Evolutionary conservation across 2,888 invertebrate genomes (phyloP), one percentile per base, ranked within the genome.

Genomic region (Trachelus iudaicus): DNA sequence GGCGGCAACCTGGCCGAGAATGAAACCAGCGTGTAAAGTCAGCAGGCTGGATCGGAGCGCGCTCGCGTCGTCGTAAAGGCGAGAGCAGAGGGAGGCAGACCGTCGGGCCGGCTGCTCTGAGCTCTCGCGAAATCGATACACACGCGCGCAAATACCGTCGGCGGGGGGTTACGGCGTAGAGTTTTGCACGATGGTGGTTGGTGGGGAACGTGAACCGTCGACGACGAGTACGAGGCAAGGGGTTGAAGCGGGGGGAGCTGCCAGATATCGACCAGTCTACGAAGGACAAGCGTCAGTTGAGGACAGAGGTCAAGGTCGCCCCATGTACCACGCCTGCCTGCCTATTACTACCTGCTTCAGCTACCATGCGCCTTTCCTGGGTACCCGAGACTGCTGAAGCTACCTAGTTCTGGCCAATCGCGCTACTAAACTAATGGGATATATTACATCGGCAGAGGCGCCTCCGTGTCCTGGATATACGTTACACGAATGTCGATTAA

Each of bases 251-350:
- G 34, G 78, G 81, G 79, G 79, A 73, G 80, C 68, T 69, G 83
- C 79, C 82, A 85, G 84, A 87, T 90, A 90, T 89, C 90, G 90
- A 90, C 87, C 90, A 85, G 90, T 87, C 89, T 88, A 85, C 87
- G 86, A 87, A 84, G 85, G 84, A 88, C 87, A 84, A 86, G 85
- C 88, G 87, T 83, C 84, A 86, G 86, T 87, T 82, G 88, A 88
- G 89, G 87, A 87, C 90, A 86, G 88, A 86, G 91, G 91, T 91
- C 91, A 91, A 91, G 91, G 91, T 90, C 91, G 87, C 77, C 78
- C 79, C 79, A 82, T 79, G 82, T 83, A 81, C 82, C 84, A 82
- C 84, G 84, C 85, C 82, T 84, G 83, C 79, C 77, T 80, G 34
- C 37, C 76, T 74, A 69, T 40, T 3, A 3, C 69, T 76, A 31